Conservation (phyloP, 2,113 vertebrate genomes). For the Pteropus alecto region DNA sequence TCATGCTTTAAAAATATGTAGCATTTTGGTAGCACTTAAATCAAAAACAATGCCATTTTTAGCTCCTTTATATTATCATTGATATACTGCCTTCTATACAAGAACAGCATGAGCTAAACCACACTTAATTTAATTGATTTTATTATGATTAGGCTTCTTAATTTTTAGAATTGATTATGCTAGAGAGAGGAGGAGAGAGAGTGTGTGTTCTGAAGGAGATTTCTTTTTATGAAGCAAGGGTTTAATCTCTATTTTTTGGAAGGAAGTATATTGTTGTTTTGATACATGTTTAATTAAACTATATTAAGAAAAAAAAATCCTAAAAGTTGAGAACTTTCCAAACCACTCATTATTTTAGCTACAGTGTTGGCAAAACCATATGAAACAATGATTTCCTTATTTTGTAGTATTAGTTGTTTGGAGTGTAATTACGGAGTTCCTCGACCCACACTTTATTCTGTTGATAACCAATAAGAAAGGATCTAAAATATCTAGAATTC, state of each 20-base stretch:
- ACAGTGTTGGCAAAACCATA: background rate
- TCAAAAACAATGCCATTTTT: background rate
- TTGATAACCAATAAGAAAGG: background rate
- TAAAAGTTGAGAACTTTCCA: conserved; percentile 2
- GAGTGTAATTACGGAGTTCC: background rate
- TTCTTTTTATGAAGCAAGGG: conserved; percentile 28
- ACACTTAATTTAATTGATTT: conserved; percentile 45
- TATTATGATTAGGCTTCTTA: conserved; percentile 26
- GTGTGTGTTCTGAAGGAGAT: background rate
- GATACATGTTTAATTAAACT: conserved; percentile 20
- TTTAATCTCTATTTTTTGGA: background rate
- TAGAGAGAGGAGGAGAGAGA: background rate
- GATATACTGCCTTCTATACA: background rate
- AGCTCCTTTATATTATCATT: background rate
- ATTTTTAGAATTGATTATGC: conserved; percentile 47
- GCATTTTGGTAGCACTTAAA: background rate
- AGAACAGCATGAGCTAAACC: background rate
- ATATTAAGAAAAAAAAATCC: background rate
- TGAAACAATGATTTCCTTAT: background rate
- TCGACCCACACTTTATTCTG: background rate
- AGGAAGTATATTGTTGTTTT: conserved; percentile 27
- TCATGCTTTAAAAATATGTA: background rate
- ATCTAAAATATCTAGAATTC: background rate
- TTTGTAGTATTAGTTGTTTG: background rate
- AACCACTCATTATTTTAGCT: conserved; percentile 27